Evolutionary conservation across 2,113 vertebrate species (phyloP).

Genomic region (Vicugna pacos): DNA sequence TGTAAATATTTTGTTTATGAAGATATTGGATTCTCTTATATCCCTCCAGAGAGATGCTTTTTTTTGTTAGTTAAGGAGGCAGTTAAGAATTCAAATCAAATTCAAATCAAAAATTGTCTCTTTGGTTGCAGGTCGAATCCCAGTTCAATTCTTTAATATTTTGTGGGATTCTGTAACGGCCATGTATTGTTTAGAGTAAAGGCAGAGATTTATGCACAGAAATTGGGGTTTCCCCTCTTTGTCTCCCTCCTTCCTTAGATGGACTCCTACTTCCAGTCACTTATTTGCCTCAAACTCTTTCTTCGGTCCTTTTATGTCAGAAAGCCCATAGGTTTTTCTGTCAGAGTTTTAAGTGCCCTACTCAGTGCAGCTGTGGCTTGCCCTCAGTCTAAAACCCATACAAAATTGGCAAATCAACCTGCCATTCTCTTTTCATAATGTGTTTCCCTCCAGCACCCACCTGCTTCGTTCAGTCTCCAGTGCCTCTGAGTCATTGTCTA

Average conservation of each 20-base stretch:
- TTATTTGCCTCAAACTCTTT: not conserved
- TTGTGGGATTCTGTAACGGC: not conserved
- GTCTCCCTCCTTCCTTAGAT: not conserved
- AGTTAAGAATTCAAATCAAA: not conserved
- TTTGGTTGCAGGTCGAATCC: not conserved
- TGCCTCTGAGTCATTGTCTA: not conserved
- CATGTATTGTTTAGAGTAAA: not conserved
- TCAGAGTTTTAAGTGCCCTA: not conserved
- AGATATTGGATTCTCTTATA: not conserved
- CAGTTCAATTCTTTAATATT: not conserved
- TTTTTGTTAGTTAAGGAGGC: constrained; percentile 10
- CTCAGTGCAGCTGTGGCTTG: not conserved
- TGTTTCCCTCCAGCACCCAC: not conserved
- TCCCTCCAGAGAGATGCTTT: not conserved
- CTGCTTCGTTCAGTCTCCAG: not conserved
- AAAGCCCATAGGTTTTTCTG: not conserved
- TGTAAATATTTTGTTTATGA: not conserved
- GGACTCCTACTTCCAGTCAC: not conserved
- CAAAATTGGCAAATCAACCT: not conserved
- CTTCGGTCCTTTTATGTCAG: not conserved
- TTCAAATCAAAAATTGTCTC: not conserved
- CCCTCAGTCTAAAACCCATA: not conserved
- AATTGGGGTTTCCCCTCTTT: not conserved
- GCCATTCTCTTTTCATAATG: not conserved
- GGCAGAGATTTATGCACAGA: not conserved